A percentile compares a stretch with the other conserved stretches of the same genome.
phyloP scores from a whole-genome alignment of 2,113 vertebrate genomes.

The Empidonax alnorum region DNA sequence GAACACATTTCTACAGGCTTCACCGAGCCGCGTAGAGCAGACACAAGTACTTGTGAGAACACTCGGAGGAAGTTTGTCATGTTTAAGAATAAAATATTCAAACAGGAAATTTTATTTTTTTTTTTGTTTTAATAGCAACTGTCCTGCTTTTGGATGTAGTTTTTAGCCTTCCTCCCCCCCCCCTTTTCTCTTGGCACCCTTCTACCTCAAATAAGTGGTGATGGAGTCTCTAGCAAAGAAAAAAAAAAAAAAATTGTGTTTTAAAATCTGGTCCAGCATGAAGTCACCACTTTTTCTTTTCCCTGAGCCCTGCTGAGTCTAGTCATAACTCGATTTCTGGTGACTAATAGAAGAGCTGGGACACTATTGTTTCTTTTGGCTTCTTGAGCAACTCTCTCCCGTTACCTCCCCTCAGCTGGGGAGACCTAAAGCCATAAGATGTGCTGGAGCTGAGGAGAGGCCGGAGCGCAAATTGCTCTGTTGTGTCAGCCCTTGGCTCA shows the following conservation, averaged over 20 bases:
- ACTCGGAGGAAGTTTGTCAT: slow-evolving; percentile 43
- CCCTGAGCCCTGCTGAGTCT: slow-evolving; percentile 47
- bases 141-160: neutral
- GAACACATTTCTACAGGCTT: slow-evolving; percentile 55
- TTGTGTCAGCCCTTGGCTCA: neutral
- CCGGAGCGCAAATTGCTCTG: neutral
- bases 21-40: slow-evolving; percentile 30
- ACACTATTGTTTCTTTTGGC: slow-evolving; percentile 62
- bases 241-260: neutral
- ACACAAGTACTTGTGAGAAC: slow-evolving; percentile 28
- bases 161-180: neutral
- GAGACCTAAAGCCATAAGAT: slow-evolving; percentile 30
- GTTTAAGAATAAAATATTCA: slow-evolving; percentile 66
- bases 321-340: slow-evolving; percentile 47
- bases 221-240: neutral
- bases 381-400: slow-evolving; percentile 51
- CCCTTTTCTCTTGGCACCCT: neutral
- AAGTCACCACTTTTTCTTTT: slow-evolving; percentile 52
- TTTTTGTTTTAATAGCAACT: slow-evolving; percentile 26
- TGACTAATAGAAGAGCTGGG: slow-evolving; percentile 19
- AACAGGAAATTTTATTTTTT: slow-evolving; percentile 6
- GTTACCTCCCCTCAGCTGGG: slow-evolving; percentile 36
- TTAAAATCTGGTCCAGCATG: slow-evolving; percentile 29
- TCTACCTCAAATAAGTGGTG: slow-evolving; percentile 33
- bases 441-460: neutral